A percentile compares a stretch with the other conserved stretches of the same genome.
These are phyloP conservation scores for Iphiclides podalirius DNA, from an alignment of 2,888 invertebrate genomes.

Conservation along the genomic window DNA sequence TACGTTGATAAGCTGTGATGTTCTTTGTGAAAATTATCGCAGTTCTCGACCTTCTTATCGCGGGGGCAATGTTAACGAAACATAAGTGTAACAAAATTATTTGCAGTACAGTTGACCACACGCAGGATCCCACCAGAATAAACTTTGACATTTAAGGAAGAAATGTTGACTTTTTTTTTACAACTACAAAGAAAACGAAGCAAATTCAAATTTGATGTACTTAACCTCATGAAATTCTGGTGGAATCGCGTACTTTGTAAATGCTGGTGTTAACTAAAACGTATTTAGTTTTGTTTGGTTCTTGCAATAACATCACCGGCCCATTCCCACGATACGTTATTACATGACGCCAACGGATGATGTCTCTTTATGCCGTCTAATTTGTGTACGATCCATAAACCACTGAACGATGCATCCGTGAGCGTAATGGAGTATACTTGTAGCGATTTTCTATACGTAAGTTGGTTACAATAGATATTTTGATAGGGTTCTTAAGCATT, in stretches of 20 bases:
- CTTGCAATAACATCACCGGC: too few species aligned
- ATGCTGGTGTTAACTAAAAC: too few species aligned
- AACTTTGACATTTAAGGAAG: too few species aligned
- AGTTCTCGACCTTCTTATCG: constrained; percentile 21
- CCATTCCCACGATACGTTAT: constrained; percentile 22
- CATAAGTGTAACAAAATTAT: neutral
- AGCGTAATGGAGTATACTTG: constrained; percentile 27
- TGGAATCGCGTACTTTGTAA: too few species aligned
- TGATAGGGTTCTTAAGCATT: neutral
- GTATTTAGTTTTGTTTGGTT: too few species aligned
- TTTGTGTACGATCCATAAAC: constrained; percentile 25
- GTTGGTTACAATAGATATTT: neutral
- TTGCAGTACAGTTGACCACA: neutral
- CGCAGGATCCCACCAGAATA: neutral
- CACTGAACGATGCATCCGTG: constrained; percentile 37
- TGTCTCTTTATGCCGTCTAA: constrained; percentile 27
- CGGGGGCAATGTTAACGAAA: neutral
- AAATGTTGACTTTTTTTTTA: too few species aligned
- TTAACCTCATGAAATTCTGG: too few species aligned
- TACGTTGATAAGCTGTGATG: constrained; percentile 3
- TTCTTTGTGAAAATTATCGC: constrained; percentile 23
- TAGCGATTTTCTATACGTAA: constrained; percentile 19
- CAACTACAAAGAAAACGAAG: too few species aligned
- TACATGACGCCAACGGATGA: constrained; percentile 28
- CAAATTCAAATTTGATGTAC: too few species aligned